These are phyloP conservation scores for Petrocephalus microphthalmus DNA, from an alignment of 2,113 vertebrate genomes.

Conservation along the genomic window DNA sequence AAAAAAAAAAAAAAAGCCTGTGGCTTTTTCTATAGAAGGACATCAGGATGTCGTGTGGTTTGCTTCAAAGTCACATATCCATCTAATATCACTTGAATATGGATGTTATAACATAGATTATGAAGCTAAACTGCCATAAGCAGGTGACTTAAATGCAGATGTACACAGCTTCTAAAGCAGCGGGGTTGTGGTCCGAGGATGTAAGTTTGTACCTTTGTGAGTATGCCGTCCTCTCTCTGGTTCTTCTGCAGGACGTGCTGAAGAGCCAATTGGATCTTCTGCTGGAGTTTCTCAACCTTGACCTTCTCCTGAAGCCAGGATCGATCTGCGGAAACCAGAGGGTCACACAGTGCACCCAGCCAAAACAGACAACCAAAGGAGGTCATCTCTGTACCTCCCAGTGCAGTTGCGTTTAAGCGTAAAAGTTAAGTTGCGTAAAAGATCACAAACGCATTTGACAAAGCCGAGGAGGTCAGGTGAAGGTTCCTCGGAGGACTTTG, in stretches of 20 bases:
- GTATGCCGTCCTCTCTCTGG: constrained; percentile 79
- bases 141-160: neutral
- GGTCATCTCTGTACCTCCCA: neutral
- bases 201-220: constrained; percentile 70
- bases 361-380: neutral
- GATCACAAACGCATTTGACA: neutral
- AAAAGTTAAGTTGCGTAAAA: too few species aligned
- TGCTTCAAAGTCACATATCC: neutral
- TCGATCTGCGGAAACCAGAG: constrained; percentile 62
- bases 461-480: neutral
- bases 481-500: neutral
- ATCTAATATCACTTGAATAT: neutral
- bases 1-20: neutral
- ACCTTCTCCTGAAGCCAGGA: constrained; percentile 90
- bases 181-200: neutral
- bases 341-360: neutral
- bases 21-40: neutral
- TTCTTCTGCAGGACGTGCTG: constrained; percentile 87
- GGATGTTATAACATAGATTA: neutral
- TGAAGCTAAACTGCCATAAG: neutral
- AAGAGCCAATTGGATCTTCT: constrained; percentile 83
- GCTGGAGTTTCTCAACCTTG: constrained; percentile 87
- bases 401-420: neutral
- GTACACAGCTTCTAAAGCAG: neutral
- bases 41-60: neutral